Conservation (phyloP, 30 jellyfish, hydroid and myxozoan species). For the Catostylus mosaicus region DNA sequence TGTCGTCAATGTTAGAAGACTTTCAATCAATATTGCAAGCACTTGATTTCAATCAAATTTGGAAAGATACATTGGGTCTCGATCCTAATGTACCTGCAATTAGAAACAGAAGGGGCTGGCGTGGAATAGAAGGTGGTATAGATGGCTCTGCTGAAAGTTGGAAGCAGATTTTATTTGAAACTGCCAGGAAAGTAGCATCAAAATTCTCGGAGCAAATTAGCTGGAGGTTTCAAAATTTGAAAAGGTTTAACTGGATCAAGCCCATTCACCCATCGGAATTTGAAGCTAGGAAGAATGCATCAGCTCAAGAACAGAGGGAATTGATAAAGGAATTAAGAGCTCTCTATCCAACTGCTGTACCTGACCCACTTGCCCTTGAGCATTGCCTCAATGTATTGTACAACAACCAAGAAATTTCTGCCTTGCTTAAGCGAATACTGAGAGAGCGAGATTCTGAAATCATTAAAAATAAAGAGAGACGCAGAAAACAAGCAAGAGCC, state of each 20-base stretch:
- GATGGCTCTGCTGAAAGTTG: constrained; percentile 52
- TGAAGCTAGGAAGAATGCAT: not conserved
- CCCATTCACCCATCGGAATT: constrained; percentile 46
- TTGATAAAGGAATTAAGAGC: not conserved
- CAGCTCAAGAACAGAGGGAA: not conserved
- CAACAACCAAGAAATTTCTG: constrained; percentile 21
- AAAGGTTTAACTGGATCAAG: constrained; percentile 53
- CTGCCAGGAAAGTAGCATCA: constrained; percentile 22
- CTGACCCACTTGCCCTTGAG: constrained; percentile 21
- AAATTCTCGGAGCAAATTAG: constrained; percentile 33
- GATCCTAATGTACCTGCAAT: constrained; percentile 51
- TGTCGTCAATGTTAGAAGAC: constrained; percentile 39
- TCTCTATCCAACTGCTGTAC: constrained; percentile 46
- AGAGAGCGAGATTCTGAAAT: constrained; percentile 9
- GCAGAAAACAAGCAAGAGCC: not conserved
- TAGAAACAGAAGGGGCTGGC: constrained; percentile 47
- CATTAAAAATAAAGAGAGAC: constrained; percentile 25
- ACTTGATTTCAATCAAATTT: constrained; percentile 21
- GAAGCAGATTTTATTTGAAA: constrained; percentile 5
- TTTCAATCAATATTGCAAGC: constrained; percentile 19
- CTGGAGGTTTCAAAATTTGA: constrained; percentile 49
- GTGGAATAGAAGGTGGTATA: constrained; percentile 41
- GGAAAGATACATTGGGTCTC: constrained; percentile 43
- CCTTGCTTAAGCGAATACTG: constrained; percentile 28
- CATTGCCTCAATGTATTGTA: constrained; percentile 33